Percentiles rank a stretch among this genome's conserved stretches.
These are phyloP conservation scores for Entomobrya proxima DNA, from an alignment of 2,888 invertebrate species.

Conservation along the genomic window DNA sequence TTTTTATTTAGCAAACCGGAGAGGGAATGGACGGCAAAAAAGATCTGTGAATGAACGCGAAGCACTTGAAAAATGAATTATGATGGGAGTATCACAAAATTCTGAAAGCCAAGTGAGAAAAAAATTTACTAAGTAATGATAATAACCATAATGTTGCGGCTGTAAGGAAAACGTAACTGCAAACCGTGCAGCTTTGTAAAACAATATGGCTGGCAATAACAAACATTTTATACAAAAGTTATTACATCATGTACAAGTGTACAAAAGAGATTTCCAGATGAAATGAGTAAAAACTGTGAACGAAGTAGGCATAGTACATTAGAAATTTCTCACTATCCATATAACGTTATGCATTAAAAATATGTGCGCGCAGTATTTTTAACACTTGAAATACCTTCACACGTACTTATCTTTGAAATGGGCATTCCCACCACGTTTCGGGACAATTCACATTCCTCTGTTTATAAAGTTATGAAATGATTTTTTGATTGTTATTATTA, in stretches of 20 bases:
- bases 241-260: neutral
- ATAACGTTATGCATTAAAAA: neutral
- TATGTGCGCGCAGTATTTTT: no score
- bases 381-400: constrained; percentile 59
- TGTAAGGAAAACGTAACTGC: neutral
- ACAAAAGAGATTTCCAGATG: constrained; percentile 7
- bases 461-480: neutral
- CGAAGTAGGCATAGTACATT: neutral
- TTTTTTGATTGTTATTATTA: constrained; percentile 2
- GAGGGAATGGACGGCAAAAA: constrained; percentile 33
- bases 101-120: constrained; percentile 58
- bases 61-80: constrained; percentile 57
- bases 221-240: constrained; percentile 1
- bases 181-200: neutral
- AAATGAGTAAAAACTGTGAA: neutral
- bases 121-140: constrained; percentile 42
- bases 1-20: constrained; percentile 30
- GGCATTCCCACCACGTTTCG: constrained; percentile 18
- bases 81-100: constrained; percentile 40
- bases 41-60: constrained; percentile 3
- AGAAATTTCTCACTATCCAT: no score
- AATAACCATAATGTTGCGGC: neutral
- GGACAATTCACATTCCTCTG: constrained; percentile 3
- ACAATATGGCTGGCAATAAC: constrained; percentile 47
- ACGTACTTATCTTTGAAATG: constrained; percentile 41